Conservation (phyloP, 2,797 vertebrate species). For the Microhierax caerulescens region DNA sequence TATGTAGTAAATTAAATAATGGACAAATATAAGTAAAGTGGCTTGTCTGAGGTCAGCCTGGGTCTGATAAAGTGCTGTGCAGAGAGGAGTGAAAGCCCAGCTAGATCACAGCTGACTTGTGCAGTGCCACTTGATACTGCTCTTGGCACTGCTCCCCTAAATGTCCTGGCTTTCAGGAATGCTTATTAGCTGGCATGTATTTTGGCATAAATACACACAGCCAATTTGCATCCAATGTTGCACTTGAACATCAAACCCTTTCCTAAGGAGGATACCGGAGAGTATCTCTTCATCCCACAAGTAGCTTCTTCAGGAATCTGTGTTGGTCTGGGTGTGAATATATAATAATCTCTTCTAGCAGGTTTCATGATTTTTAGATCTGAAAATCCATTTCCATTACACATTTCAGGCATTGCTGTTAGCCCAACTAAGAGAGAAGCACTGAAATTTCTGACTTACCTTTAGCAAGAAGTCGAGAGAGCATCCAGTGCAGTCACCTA, state of each 20-base stretch:
- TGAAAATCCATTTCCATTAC: not conserved
- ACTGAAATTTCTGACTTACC: conserved; percentile 72
- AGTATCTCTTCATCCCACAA: not conserved
- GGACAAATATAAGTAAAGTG: not conserved
- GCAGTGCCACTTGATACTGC: not conserved
- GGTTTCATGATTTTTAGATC: not conserved
- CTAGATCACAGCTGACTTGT: not conserved
- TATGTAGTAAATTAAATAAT: not conserved
- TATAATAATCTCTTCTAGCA: not conserved
- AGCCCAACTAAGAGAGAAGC: not conserved
- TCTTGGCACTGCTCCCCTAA: not conserved
- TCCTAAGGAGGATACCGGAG: not conserved
- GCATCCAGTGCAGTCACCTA: conserved; percentile 92
- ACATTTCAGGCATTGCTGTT: not conserved
- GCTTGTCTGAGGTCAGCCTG: not conserved
- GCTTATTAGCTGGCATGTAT: not conserved
- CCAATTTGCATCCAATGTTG: not conserved
- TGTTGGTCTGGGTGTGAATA: not conserved
- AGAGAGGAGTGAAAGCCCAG: not conserved
- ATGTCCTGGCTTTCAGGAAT: not conserved
- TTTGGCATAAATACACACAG: not conserved
- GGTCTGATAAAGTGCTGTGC: not conserved
- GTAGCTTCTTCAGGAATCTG: not conserved
- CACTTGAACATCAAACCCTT: not conserved
- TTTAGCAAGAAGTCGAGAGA: conserved; percentile 89